Percentiles rank a stretch among this genome's conserved stretches.
phyloP scores from a whole-genome alignment of 1,140 invertebrate genomes.

The Eriocheir sinensis region DNA sequence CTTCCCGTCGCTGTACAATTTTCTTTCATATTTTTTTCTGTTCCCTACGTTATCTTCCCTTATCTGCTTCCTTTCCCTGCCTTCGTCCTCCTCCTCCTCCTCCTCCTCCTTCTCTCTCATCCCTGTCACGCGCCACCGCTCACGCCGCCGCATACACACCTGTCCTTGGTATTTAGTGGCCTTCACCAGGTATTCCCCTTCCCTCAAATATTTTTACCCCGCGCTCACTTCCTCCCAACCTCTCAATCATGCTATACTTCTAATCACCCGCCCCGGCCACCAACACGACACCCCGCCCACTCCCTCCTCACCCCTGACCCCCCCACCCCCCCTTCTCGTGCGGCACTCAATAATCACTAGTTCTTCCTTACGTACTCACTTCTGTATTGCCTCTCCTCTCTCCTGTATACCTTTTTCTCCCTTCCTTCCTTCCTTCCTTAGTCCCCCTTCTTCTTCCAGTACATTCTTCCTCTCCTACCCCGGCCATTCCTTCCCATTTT shows the following conservation, averaged over 20 bases:
- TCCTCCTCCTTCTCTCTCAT: not conserved
- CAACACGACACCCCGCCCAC: no score
- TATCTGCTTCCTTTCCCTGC: no score
- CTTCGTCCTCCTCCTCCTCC: slow-evolving; percentile 33
- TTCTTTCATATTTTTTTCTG: not conserved
- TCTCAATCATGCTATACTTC: no score
- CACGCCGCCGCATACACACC: not conserved
- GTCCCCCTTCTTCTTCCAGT: not conserved
- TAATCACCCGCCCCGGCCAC: no score
- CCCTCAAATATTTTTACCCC: not conserved
- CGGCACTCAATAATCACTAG: no score
- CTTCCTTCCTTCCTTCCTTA: not conserved
- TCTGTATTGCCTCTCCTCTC: not conserved
- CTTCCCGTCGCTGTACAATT: not conserved
- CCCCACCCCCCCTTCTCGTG: not conserved
- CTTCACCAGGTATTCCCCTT: slow-evolving; percentile 5
- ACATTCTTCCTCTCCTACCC: not conserved
- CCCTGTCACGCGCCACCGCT: slow-evolving; percentile 8
- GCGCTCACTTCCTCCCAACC: not conserved
- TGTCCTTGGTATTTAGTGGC: not conserved
- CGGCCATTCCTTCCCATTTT: no score
- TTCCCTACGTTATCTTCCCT: no score
- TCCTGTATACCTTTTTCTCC: not conserved
- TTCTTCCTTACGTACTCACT: no score
- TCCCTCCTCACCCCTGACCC: not conserved